Conservation (phyloP, 2,113 vertebrate genomes). For the Bothrops jararaca region DNA sequence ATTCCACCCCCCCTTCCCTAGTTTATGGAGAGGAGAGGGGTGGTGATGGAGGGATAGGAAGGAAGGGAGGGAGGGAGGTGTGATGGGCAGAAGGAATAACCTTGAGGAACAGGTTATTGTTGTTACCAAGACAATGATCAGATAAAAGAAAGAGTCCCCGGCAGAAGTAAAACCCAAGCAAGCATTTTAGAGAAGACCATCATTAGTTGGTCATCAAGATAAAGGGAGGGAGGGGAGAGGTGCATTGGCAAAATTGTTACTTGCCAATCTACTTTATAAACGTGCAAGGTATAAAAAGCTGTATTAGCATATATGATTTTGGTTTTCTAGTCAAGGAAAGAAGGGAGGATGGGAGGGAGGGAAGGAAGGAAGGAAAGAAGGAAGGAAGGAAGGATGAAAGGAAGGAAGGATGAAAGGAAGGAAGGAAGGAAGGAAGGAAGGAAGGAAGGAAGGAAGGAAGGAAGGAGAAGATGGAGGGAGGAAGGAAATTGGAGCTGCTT, state of each 20-base stretch:
- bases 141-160: not conserved
- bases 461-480: slow-evolving; percentile 13
- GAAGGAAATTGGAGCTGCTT: slow-evolving; percentile 41
- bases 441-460: not conserved
- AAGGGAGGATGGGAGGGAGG: not conserved
- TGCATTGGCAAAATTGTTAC: not conserved
- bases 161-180: not conserved
- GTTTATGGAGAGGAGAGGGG: slow-evolving; percentile 39
- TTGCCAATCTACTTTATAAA: not conserved
- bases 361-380: not conserved
- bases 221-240: not conserved
- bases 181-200: not conserved
- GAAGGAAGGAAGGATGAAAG: not conserved
- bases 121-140: not conserved
- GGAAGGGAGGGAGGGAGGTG: not conserved
- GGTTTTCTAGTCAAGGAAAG: not conserved
- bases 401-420: slow-evolving; percentile 13
- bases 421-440: not conserved
- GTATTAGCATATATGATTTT: not conserved
- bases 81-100: slow-evolving; percentile 24
- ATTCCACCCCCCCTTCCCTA: slow-evolving; percentile 16
- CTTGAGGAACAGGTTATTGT: not conserved
- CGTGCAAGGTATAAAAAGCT: not conserved
- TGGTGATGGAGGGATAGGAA: slow-evolving; percentile 13
- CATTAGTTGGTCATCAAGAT: not conserved